Evolutionary conservation across 2,888 invertebrate species (phyloP), one percentile per base, ranked within the genome.

Genomic region (Mesorhabditis sp.): DNA sequence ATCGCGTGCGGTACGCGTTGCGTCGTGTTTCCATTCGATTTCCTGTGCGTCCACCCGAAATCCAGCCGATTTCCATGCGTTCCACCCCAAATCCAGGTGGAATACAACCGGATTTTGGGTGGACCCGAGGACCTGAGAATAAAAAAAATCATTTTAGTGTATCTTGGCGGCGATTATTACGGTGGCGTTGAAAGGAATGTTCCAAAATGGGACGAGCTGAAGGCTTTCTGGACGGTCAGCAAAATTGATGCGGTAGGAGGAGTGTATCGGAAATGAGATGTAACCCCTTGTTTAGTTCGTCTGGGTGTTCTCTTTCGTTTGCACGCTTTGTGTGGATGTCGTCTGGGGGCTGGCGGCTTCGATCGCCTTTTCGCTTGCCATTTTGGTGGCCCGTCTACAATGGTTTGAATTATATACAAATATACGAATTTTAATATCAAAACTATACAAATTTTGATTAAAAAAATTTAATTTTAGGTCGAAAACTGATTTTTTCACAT

Each of bases 221-320:
- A 87, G 7, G 89, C 89, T 76, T 91, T 92, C 81, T 93, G 92
- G 91, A 89, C 88, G 78, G 87, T 92, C 50, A 93, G 92, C 76
- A 90, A 90, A 50, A 13, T 50, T 10, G 58, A 50, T 50, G n/a
- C 58, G n/a, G 58, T 50, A n/a, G n/a, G 58, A 13, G 58, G n/a
- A n/a, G 58, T n/a, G 10, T 50, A 50, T 1, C n/a, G 7, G 7
- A 50, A 50, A 10, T 50, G 10, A 50, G n/a, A 13, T 50, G n/a
- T n/a, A 13, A 50, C 7, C 1, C 58, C 58, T 2, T n/a, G 7
- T 50, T 10, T n/a, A 50, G 58, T 50, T 50, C 10, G 10, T 50
- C 58, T 50, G 58, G 58, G 7, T 50, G 7, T 50, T 50, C 2
- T 50, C 58, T 2, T 50, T 50, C n/a, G 10, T 50, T n/a, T 50